Conservation (phyloP, 2,113 vertebrate species). For the Coptodon rendalli region DNA sequence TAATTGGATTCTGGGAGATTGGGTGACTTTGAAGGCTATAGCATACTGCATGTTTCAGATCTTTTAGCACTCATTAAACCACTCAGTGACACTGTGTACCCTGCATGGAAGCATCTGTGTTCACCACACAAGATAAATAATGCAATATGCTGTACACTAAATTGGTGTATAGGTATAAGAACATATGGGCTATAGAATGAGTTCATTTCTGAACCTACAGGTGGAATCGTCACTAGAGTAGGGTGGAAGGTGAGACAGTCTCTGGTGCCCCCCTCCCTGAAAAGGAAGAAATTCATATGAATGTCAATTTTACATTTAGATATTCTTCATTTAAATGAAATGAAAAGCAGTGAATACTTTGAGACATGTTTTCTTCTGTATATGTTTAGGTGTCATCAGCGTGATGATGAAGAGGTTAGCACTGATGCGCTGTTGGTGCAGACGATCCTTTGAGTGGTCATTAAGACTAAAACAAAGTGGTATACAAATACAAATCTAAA, state of each 20-base stretch:
- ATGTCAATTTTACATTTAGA: not conserved
- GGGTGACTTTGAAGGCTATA: not conserved
- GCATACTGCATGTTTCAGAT: not conserved
- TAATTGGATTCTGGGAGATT: not conserved
- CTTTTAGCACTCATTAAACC: conserved; percentile 2
- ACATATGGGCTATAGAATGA: not conserved
- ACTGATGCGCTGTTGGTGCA: not conserved
- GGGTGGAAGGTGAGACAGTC: not conserved
- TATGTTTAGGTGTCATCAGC: not conserved
- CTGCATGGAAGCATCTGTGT: not conserved
- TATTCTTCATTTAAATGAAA: not conserved
- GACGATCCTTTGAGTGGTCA: not conserved
- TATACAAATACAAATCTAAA: not conserved
- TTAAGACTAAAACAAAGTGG: not conserved
- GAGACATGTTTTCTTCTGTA: not conserved
- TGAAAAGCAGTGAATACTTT: not conserved
- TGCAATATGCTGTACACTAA: not conserved
- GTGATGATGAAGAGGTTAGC: not conserved
- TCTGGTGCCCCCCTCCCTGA: not conserved
- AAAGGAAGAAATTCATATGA: not conserved
- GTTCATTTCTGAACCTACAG: not conserved
- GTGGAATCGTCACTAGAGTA: not conserved
- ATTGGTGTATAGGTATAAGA: not conserved
- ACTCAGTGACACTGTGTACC: not conserved
- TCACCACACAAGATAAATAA: not conserved